phyloP scores from a whole-genome alignment of 2,888 invertebrate genomes.

The Glyphotaelius pellucidus region DNA sequence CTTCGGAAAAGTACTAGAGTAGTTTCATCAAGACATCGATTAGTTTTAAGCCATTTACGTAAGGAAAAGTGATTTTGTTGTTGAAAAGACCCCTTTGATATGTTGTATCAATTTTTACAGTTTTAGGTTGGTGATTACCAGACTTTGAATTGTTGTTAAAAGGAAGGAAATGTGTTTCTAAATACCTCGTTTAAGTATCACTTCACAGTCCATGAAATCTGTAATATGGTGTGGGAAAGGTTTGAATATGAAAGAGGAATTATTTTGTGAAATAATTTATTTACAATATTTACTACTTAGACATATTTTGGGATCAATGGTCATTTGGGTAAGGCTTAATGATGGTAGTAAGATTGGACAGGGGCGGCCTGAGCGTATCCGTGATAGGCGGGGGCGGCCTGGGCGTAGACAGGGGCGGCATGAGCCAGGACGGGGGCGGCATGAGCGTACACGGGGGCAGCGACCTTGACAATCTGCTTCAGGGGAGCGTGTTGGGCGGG shows the following conservation, averaged over 20 bases:
- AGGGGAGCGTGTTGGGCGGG: slow-evolving; percentile 65
- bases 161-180: too few species aligned
- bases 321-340: slow-evolving; percentile 43
- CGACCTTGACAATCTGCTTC: slow-evolving; percentile 59
- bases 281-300: slow-evolving; percentile 59
- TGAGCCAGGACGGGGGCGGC: slow-evolving; percentile 55
- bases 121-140: too few species aligned
- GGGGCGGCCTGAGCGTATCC: slow-evolving; percentile 50
- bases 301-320: slow-evolving; percentile 16
- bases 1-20: too few species aligned
- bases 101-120: too few species aligned
- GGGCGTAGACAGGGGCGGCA: slow-evolving; percentile 56
- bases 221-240: too few species aligned
- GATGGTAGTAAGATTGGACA: slow-evolving; percentile 57
- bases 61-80: too few species aligned
- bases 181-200: neutral
- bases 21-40: too few species aligned
- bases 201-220: neutral
- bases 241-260: neutral
- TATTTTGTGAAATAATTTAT: slow-evolving; percentile 52
- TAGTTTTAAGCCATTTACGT: too few species aligned
- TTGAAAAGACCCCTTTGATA: too few species aligned
- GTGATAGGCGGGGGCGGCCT: slow-evolving; percentile 56
- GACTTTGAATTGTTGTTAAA: too few species aligned
- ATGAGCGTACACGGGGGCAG: slow-evolving; percentile 48